Base-by-base conservation (phyloP, 2,113 vertebrate species). In the Varanus salvator region DNA sequence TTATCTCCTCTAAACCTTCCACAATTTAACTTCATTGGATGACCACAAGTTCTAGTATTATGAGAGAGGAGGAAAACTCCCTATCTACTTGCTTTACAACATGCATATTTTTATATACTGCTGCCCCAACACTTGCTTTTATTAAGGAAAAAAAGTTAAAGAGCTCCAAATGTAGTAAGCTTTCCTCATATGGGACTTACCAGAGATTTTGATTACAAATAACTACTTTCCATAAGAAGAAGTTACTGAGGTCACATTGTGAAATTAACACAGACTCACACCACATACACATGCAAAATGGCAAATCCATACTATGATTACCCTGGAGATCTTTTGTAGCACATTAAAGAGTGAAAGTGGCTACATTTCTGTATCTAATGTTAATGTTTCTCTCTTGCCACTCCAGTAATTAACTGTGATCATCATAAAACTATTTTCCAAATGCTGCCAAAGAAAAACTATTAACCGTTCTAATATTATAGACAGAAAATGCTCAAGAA, bases 201-300 rank as follows among this genome's bases (percentile, higher is more conserved):
- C 75, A 87, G 92, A 94, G 90, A 80, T 94, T 93, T 66, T 94
- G 90, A 95, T 92, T 87, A 96, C 88, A 94, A 89, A 27, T 95
- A 93, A 86, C 89, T 90, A 87, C 75, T 85, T 94, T 80, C 69
- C 88, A 84, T 87, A 81, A 94, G 93, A 86, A 90, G 38, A 0
- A 80, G 80, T 91, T 54, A 74, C 78, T 66, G 54, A 93, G 87
- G 84, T 87, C 89, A 25, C 60, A 88, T 89, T 93, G 89, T 89
- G 87, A 90, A 93, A 88, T 66, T 80, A 44, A 44, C 38, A 44
- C 38, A 44, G 38, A 3, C 38, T 44, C 38, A 44, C 38, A 44
- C 38, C 38, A 44, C 38, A 44, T 44, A 44, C 38, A 44, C 38
- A 44, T 44, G 38, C 38, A 44, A 87, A 84, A 87, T 80, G 68